Evolutionary conservation across 1,140 invertebrate genomes (phyloP), one percentile per base, ranked within the genome.

Genomic region (Magallana ariakensis): DNA sequence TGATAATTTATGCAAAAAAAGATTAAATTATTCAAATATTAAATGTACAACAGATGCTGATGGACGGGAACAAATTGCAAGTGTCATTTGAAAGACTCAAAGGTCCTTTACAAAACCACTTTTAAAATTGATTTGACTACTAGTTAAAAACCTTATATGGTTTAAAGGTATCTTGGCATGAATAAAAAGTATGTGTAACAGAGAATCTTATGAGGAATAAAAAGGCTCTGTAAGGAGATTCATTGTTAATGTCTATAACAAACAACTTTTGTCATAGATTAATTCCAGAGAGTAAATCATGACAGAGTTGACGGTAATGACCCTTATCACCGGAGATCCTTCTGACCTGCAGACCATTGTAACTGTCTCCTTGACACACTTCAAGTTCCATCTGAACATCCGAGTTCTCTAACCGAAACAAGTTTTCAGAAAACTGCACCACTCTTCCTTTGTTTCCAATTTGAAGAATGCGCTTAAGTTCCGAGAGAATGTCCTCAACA

Each of bases 241-340:
- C 33, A 46, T 46, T 46, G 33, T 46, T 46, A 46, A 46, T 46
- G 33, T 46, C 33, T 46, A 46, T 46, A 46, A 46, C 11, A 60
- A 16, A 57, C 15, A 16, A 58, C 54, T 80, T 33, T 54, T 58
- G 54, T 90, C 87, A 94, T 87, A 94, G 88, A 92, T 95, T 94
- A 87, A 98, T 97, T 93, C 97, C 97, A 80, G 97, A 97, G 75
- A 99, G 97, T 83, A 99, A 95, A 93, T 98, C 97, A 92, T 98
- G 97, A 95, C 98, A 98, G 16, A 98, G 96, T 93, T 97, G 97
- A 88, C 97, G 97, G 93, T 98, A 98, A 93, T 98, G 97, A 87
- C 97, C 95, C 94, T 97, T 97, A 95, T 99, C 98, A 3, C 98
- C 98, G 0, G 97, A 98, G 88, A 99, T 98, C 93, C 97, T 95